phyloP scores from a whole-genome alignment of 2,888 invertebrate genomes.

The Hypsopygia costalis region DNA sequence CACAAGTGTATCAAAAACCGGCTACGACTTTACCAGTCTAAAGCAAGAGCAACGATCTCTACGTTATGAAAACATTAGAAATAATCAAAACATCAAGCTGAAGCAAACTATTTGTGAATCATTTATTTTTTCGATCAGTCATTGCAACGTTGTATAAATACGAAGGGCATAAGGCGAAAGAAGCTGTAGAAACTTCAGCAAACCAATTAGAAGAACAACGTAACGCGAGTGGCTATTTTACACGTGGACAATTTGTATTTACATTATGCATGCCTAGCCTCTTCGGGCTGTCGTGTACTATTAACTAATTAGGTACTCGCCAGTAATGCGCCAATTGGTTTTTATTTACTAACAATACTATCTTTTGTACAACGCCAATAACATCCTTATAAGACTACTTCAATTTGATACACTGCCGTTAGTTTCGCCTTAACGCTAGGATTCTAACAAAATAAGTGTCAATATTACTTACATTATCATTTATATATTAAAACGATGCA shows the following conservation, averaged over 20 bases:
- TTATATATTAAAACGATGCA: conserved; percentile 72
- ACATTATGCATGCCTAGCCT: conserved; percentile 67
- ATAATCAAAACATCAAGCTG: conserved; percentile 46
- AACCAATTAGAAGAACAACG: conserved; percentile 58
- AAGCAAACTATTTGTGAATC: conserved; percentile 41
- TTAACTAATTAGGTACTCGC: conserved; percentile 78
- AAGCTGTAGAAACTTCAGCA: conserved; percentile 34
- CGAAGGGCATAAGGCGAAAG: conserved; percentile 30
- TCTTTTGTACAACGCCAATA: conserved; percentile 79
- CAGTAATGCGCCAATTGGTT: conserved; percentile 80
- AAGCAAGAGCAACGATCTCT: conserved; percentile 30
- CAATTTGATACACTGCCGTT: conserved; percentile 71
- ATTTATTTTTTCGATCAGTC: conserved; percentile 43
- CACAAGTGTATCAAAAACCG: conserved; percentile 26
- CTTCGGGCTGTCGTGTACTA: conserved; percentile 70
- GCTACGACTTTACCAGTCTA: conserved; percentile 25
- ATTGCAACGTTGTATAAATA: conserved; percentile 28
- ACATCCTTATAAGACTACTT: conserved; percentile 67
- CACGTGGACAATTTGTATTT: conserved; percentile 59
- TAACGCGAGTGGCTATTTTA: conserved; percentile 61
- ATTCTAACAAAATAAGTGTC: conserved; percentile 77
- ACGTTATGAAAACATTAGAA: conserved; percentile 31
- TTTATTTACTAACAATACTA: conserved; percentile 73
- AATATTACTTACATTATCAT: conserved; percentile 70
- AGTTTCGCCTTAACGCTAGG: conserved; percentile 65